Conservation (phyloP, 2,113 vertebrate species). For the Rutilus rutilus region DNA sequence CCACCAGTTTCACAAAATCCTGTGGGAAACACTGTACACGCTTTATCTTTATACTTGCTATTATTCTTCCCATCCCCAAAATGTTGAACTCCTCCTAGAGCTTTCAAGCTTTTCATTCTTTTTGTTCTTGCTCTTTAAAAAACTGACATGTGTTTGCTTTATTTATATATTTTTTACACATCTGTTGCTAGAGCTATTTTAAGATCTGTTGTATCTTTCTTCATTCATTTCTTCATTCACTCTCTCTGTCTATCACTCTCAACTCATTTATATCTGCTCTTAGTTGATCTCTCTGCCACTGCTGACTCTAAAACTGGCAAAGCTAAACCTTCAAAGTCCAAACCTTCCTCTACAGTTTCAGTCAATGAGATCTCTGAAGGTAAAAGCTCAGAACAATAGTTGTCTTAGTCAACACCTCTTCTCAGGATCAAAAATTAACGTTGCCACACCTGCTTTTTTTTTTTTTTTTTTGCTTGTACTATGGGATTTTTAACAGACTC, state of each 20-base stretch:
- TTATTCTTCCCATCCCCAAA: neutral
- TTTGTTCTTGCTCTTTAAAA: neutral
- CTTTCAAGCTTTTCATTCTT: neutral
- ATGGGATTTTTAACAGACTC: neutral
- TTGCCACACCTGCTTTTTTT: neutral
- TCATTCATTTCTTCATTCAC: neutral
- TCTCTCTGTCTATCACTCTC: constrained; percentile 31
- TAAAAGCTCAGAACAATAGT: constrained; percentile 61
- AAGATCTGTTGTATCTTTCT: constrained; percentile 9
- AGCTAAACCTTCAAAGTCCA: constrained; percentile 73
- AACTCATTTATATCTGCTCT: constrained; percentile 64
- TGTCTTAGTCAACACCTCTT: neutral
- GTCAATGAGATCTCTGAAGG: constrained; percentile 73
- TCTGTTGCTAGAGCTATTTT: neutral
- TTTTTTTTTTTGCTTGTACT: too few relatives aligned
- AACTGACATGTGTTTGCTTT: neutral
- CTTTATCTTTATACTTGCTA: neutral
- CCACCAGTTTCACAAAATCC: too few relatives aligned
- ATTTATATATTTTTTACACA: neutral
- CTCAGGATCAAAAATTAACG: neutral
- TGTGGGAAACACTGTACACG: too few relatives aligned
- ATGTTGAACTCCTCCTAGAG: neutral
- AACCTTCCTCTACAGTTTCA: constrained; percentile 68
- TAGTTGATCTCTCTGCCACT: constrained; percentile 71
- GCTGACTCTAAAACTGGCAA: constrained; percentile 80